A percentile compares a stretch with the other conserved stretches of the same genome.
These are phyloP conservation scores for Dinothrombium tinctorium DNA, from an alignment of 1,140 invertebrate species.

Conservation along the genomic window DNA sequence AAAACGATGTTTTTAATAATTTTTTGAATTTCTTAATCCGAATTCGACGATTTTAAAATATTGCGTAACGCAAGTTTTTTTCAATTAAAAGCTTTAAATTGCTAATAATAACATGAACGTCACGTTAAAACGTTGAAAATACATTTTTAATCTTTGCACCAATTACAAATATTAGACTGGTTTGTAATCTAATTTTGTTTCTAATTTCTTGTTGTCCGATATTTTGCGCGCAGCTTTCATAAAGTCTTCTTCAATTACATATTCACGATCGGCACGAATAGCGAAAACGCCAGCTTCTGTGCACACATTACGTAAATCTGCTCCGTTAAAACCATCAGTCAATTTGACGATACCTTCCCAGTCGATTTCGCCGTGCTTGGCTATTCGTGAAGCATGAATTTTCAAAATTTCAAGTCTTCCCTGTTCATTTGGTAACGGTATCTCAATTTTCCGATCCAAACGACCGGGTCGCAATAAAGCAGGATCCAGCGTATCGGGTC, in stretches of 20 bases:
- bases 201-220: conserved; percentile 93
- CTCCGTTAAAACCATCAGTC: conserved; percentile 96
- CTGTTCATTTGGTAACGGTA: conserved; percentile 93
- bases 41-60: no score
- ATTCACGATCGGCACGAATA: conserved; percentile 70
- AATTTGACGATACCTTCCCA: conserved; percentile 97
- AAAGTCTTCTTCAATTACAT: conserved; percentile 93
- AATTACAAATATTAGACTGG: conserved; percentile 49
- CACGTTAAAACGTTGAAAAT: no score
- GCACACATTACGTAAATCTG: conserved; percentile 95
- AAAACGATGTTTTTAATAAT: no score
- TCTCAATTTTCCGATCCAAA: conserved; percentile 94
- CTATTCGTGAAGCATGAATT: conserved; percentile 86
- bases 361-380: conserved; percentile 97
- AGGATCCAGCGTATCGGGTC: conserved; percentile 92
- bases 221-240: conserved; percentile 99
- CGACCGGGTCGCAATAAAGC: conserved; percentile 84
- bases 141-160: no score
- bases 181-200: conserved; percentile 98
- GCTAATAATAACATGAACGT: no score
- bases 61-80: no score
- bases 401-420: conserved; percentile 88
- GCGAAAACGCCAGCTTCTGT: conserved; percentile 96
- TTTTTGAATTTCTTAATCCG: no score
- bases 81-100: no score